Evolutionary conservation across 2,888 invertebrate genomes (phyloP), one percentile per base, ranked within the genome.

Genomic region (Callyntrura sp.): DNA sequence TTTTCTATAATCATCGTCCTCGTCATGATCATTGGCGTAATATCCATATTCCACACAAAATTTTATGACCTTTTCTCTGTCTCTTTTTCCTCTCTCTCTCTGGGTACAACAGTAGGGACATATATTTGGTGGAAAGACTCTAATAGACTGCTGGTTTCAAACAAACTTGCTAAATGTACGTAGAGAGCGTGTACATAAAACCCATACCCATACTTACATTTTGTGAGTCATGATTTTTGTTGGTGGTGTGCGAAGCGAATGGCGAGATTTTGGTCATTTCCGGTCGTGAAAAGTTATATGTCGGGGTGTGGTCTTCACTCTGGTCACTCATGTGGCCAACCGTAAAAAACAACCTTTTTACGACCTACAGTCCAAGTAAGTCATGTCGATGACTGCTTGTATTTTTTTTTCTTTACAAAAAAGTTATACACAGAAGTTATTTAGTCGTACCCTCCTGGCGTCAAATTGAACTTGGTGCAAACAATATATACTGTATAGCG

Each of bases 241-340:
- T 11, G 57, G 14, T 48, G 45, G 65, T 83, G 51, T 28, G 68
- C 17, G 35, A 51, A 23, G 73, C 35, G 85, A 92, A 92, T 91
- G 91, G 91, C 81, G 90, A 92, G 91, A 91, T 91, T 92, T 91
- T 91, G 90, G 85, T 90, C 91, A 91, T 92, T 92, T 92, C 92
- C 92, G 91, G 92, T 92, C 91, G 85, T 91, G 91, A 91, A 92
- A 92, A 92, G 90, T 92, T 92, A 90, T 65, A 55, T 87, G 90
- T 88, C 87, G 68, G 92, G 92, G 92, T 92, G 92, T 92, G 92
- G 92, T 92, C 91, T 92, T 92, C 91, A 91, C 92, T 92, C 91
- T 92, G 92, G 92, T 92, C 92, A 92, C 92, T 92, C 90, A 91
- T 92, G 91, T 92, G 92, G 91, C 92, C 92, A 92, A 92, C 91